Percentiles rank a stretch among this genome's conserved stretches.
Evolutionary conservation across 2,113 vertebrate genomes (phyloP).

Genomic region (Ptychochromis oligacanthus): DNA sequence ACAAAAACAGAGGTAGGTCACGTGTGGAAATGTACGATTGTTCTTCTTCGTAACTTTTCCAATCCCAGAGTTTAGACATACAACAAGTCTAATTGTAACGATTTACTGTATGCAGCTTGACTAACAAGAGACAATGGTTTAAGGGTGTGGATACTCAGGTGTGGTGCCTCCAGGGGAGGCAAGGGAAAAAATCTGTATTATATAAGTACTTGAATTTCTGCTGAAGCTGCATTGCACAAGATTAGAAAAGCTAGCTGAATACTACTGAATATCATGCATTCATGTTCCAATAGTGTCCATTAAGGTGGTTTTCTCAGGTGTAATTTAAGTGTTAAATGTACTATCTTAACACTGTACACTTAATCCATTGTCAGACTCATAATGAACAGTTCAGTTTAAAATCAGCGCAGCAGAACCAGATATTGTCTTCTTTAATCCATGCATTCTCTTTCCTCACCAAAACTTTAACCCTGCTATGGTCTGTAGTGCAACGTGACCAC

Average conservation of each 20-base stretch:
- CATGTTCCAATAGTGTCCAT: background rate
- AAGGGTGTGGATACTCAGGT: background rate
- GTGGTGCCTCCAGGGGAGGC: background rate
- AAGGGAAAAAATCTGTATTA: background rate
- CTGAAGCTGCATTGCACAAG: background rate
- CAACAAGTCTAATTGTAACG: background rate
- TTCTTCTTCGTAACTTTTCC: background rate
- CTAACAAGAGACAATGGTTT: background rate
- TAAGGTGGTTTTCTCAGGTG: background rate
- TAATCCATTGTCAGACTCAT: too few species aligned
- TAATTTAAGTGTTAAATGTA: too few species aligned
- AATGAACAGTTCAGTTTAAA: background rate
- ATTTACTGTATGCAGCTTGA: background rate
- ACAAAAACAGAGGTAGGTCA: slow-evolving; percentile 59
- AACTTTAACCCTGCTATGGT: background rate
- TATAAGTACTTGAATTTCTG: background rate
- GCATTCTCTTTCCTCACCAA: background rate
- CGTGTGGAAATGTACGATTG: background rate
- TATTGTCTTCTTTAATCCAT: background rate
- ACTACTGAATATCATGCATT: background rate
- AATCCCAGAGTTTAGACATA: background rate
- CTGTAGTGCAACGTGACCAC: background rate
- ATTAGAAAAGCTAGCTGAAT: background rate
- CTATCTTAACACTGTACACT: too few species aligned
- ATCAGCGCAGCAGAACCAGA: background rate